Evolutionary conservation across 2,888 invertebrate genomes (phyloP).

Genomic region (Strigamia crassipes): DNA sequence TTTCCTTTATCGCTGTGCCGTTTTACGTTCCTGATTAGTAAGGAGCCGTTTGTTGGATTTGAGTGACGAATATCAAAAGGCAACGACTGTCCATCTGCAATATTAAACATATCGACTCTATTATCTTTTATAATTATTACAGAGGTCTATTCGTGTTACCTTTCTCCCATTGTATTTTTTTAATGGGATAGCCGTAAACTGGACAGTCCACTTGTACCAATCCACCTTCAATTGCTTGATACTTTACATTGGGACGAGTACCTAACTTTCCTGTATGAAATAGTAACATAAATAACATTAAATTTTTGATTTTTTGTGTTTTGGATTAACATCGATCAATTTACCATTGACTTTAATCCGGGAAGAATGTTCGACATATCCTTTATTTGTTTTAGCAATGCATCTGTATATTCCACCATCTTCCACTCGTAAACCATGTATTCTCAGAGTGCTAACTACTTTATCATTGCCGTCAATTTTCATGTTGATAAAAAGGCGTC

Average conservation of each 20-base stretch:
- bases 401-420: slow-evolving; percentile 31
- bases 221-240: slow-evolving; percentile 88
- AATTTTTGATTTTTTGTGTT: neutral
- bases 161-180: slow-evolving; percentile 90
- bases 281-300: neutral
- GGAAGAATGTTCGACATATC: neutral
- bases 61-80: slow-evolving; percentile 90
- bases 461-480: neutral
- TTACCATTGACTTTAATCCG: slow-evolving; percentile 1
- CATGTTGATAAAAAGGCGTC: neutral
- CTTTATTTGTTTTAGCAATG: slow-evolving; percentile 15
- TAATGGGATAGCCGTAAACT: slow-evolving; percentile 92
- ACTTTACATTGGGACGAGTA: slow-evolving; percentile 74
- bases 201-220: slow-evolving; percentile 84
- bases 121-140: neutral
- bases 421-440: neutral
- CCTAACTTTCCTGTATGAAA: neutral
- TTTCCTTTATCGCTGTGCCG: slow-evolving; percentile 90
- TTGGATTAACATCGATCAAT: neutral
- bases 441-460: neutral
- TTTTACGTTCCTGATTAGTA: slow-evolving; percentile 89
- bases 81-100: slow-evolving; percentile 73
- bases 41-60: neutral
- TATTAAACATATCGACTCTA: no score
- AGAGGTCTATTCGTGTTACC: slow-evolving; percentile 63